Evolutionary conservation across 2,113 vertebrate species (phyloP), one percentile per base, ranked within the genome.

Genomic region (Callionymus lyra): DNA sequence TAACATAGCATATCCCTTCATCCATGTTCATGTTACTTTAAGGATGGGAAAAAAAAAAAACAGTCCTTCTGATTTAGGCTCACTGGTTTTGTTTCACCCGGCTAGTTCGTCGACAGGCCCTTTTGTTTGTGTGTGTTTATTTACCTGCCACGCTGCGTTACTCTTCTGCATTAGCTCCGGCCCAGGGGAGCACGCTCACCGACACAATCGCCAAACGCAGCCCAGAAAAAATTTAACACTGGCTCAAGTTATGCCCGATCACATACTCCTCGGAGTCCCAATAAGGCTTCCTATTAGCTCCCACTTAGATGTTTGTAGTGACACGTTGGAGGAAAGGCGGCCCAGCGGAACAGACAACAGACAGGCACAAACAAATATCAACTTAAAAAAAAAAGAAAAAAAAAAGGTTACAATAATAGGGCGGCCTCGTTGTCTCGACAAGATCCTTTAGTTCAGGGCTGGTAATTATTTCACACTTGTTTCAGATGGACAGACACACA

Each of bases 361-460:
- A 60, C 49, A 74, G 77, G 72, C 65, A 79, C 60, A 80, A 80
- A 77, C 77, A 80, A 80, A 75, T 47, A 60, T 50, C 34, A 55
- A 54, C 42, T 38, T 67, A 56, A 35, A 35, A 18, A 17, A 17
- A 47, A 47, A 47, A 47, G 33, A 36, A 47, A 12, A 47, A 12
- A 27, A 32, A 44, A 31, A 44, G 42, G n/a, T n/a, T n/a, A 8
- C 21, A 5, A 27, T 27, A 27, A 27, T 8, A 27, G 4, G 21
- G 21, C 8, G 8, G 21, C 8, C 21, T 27, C 8, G 4, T 27
- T 27, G 21, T 27, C 21, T 27, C 16, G 1, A 4, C 6, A 31
- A 31, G 27, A 27, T 13, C 16, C n/a, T 34, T 27, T 6, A 13
- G 12, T 27, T 35, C 9, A 31, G 12, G 8, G 8, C n/a, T n/a